These are phyloP conservation scores for Galerucella calmariensis DNA, from an alignment of 2,888 invertebrate genomes.

Conservation along the genomic window DNA sequence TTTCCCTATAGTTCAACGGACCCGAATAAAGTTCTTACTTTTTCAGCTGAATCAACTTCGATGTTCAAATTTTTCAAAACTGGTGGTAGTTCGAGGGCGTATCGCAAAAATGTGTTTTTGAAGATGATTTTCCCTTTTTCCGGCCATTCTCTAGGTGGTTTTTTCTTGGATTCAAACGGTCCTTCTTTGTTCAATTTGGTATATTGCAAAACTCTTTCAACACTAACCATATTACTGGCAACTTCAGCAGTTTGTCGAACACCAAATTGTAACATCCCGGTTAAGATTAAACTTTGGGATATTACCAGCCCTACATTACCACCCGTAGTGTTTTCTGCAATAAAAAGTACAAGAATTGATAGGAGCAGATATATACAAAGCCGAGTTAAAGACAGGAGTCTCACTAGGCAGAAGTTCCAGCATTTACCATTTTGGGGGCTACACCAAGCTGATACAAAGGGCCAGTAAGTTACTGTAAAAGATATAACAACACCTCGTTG, in stretches of 20 bases:
- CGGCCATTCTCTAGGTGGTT: constrained; percentile 73
- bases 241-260: constrained; percentile 83
- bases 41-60: constrained; percentile 73
- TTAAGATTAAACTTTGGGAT: constrained; percentile 78
- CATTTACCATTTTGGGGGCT: too few relatives aligned
- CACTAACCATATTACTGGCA: constrained; percentile 82
- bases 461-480: too few relatives aligned
- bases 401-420: too few relatives aligned
- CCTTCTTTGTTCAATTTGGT: constrained; percentile 79
- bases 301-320: constrained; percentile 80
- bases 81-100: constrained; percentile 72
- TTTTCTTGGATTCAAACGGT: constrained; percentile 66
- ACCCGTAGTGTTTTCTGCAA: constrained; percentile 63
- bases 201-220: constrained; percentile 85
- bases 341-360: neutral
- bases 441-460: too few relatives aligned
- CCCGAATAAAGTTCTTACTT: constrained; percentile 64
- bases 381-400: too few relatives aligned
- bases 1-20: too few relatives aligned
- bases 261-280: constrained; percentile 85
- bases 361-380: neutral
- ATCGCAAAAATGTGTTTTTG: constrained; percentile 72
- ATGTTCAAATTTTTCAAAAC: constrained; percentile 77
- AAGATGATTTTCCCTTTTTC: constrained; percentile 71
- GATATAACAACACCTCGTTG: too few relatives aligned